Base-by-base conservation (phyloP, 2,113 vertebrate genomes). In the Calonectris borealis region DNA sequence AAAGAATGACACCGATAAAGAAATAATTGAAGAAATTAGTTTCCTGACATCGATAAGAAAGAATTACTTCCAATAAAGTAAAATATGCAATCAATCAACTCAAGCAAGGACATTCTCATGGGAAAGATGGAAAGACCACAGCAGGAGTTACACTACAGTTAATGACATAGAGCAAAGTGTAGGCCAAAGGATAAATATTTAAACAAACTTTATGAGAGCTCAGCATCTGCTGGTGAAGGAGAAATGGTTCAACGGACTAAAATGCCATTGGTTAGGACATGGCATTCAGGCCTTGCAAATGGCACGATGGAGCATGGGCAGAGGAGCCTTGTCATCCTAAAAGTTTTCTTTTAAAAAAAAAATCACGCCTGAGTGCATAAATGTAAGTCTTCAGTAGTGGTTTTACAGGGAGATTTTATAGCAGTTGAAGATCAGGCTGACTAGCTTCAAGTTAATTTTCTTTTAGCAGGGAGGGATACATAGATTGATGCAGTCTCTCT, bases 1-100 rank as follows among this genome's bases (percentile, higher is more conserved):
- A 94, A 98, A 95, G 90, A 96, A 92, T 96, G 96, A 96, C 95
- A 96, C 78, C 96, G 92, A 97, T 97, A 94, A 95, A 97, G 84
- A 97, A 97, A 95, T 96, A 98, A 98, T 96, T 95, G 94, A 97
- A 97, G 77, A 95, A 87, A 97, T 97, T 93, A 68, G 49, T 97
- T 98, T 93, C 79, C 94, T 96, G 91, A 95, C 96, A 96, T 95
- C 38, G 42, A 81, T 97, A 96, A 96, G 91, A 97, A 96, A 91
- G 40, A 77, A 94, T 96, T 95, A 88, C 79, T 97, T 98, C 91
- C 71, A 97, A 95, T 69, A 77, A 88, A 88, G 83, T 96, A 97
- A 97, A 97, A 97, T 89, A 95, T 36, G 34, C 34, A 97, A 97
- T 98, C 94, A 96, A 94, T 98, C 96, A 97, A 49, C 14, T 95